phyloP scores from a whole-genome alignment of 2,113 vertebrate species.

The Sula dactylatra region DNA sequence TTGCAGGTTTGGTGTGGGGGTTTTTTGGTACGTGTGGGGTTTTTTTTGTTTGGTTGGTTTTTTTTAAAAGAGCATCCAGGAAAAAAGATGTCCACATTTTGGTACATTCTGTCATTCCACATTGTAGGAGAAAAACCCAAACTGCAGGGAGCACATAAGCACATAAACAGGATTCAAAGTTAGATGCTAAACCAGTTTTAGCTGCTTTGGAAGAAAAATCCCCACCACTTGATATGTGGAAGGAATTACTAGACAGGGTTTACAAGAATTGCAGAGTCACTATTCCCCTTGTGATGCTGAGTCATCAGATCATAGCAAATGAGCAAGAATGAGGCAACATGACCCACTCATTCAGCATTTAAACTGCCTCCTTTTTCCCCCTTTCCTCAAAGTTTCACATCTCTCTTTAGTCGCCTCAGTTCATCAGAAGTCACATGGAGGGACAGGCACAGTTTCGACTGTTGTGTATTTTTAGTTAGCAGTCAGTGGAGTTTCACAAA shows the following conservation, averaged over 20 bases:
- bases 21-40: too few species aligned
- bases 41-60: too few species aligned
- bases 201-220: neutral
- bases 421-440: conserved; percentile 9
- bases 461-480: neutral
- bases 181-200: neutral
- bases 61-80: neutral
- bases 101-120: neutral
- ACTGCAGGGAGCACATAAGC: neutral
- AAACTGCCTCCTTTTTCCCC: neutral
- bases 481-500: neutral
- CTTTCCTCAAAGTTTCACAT: conserved; percentile 56
- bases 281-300: conserved; percentile 41
- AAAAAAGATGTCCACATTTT: neutral
- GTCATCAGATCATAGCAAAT: neutral
- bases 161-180: neutral
- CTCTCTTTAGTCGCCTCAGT: neutral
- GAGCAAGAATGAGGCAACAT: neutral
- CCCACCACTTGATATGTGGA: neutral
- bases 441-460: neutral
- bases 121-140: neutral
- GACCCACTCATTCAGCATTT: neutral
- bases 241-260: neutral
- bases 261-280: conserved; percentile 55
- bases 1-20: neutral